These are phyloP conservation scores for Helicoverpa zea DNA, from an alignment of 1,140 invertebrate species.

Conservation along the genomic window DNA sequence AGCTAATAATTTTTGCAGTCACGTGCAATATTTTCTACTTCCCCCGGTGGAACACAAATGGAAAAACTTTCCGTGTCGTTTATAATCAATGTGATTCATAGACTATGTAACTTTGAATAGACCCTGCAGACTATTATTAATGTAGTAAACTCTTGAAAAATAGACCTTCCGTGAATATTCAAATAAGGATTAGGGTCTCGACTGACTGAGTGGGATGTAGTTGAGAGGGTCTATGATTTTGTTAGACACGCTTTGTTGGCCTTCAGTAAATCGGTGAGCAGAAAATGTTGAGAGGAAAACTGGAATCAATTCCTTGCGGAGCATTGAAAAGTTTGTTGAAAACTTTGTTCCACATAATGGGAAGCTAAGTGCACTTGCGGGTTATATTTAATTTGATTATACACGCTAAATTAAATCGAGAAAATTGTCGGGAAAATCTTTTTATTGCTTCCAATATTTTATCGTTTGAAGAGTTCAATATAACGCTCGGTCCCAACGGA, in stretches of 20 bases:
- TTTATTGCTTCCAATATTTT: slow-evolving; percentile 15
- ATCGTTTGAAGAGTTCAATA: slow-evolving; percentile 45
- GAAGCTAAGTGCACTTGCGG: background rate
- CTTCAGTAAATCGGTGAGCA: background rate
- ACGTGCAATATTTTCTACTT: slow-evolving; percentile 58
- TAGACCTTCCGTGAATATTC: slow-evolving; percentile 41
- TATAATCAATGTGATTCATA: slow-evolving; percentile 50
- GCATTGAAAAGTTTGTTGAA: slow-evolving; percentile 11
- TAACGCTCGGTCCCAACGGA: slow-evolving; percentile 72
- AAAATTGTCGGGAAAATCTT: background rate
- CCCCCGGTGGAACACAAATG: slow-evolving; percentile 55
- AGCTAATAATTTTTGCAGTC: slow-evolving; percentile 51
- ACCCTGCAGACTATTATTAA: slow-evolving; percentile 42
- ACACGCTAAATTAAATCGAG: background rate
- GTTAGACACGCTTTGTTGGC: slow-evolving; percentile 29
- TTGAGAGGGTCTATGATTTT: slow-evolving; percentile 32
- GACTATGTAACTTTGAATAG: slow-evolving; percentile 44
- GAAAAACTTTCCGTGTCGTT: slow-evolving; percentile 67
- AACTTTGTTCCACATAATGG: background rate
- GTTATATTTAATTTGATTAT: background rate
- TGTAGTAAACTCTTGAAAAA: slow-evolving; percentile 12
- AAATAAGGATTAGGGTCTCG: slow-evolving; percentile 29
- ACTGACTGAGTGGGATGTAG: slow-evolving; percentile 10
- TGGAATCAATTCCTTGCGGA: slow-evolving; percentile 14
- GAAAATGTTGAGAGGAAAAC: slow-evolving; percentile 25